Evolutionary conservation across 2,113 vertebrate species (phyloP), one percentile per base, ranked within the genome.

Genomic region (Notothenia rossii): DNA sequence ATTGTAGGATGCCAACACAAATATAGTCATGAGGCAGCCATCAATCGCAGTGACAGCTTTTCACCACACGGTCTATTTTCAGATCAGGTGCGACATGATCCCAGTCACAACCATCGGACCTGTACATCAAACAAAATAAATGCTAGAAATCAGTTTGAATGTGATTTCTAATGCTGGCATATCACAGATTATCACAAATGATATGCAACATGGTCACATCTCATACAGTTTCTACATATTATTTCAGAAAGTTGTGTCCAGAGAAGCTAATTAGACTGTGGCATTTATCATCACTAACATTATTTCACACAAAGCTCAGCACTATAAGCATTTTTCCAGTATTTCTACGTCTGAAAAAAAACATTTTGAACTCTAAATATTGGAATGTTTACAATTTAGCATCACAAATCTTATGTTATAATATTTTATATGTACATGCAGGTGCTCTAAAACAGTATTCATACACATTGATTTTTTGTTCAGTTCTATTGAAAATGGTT

Each of bases 1-100:
- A 61, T 83, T 79, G 77, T 77, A 73, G 36, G 60, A 82, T 74
- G 69, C 87, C 78, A 65, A 68, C 60, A 81, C 56, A 76, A 77
- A 83, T 73, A 75, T 83, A 79, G 61, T 65, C 70, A 58, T 59
- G 56, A 72, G 51, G 63, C 67, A 70, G 54, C 77, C 76, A 65
- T 85, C 48, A 49, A 13, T 77, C 81, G 69, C 10, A 58, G 36
- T 54, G 76, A 78, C 80, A 84, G 68, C 88, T 68, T 86, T 82
- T 85, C 77, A 79, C 51, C 79, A 79, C 68, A 1, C 25, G 67
- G 36, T 76, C 74, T 87, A 87, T 83, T 88, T 85, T 79, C 49
- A 82, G 66, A 65, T 17, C 58, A 48, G 66, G 54, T 53, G 59
- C 25, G 50, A 82, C 49, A 65, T 36, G 66, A 83, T 25, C 78